A percentile compares a stretch with the other conserved stretches of the same genome.
These are phyloP conservation scores for Hemiscyllium ocellatum DNA, from an alignment of 2,113 vertebrate genomes.

Conservation along the genomic window DNA sequence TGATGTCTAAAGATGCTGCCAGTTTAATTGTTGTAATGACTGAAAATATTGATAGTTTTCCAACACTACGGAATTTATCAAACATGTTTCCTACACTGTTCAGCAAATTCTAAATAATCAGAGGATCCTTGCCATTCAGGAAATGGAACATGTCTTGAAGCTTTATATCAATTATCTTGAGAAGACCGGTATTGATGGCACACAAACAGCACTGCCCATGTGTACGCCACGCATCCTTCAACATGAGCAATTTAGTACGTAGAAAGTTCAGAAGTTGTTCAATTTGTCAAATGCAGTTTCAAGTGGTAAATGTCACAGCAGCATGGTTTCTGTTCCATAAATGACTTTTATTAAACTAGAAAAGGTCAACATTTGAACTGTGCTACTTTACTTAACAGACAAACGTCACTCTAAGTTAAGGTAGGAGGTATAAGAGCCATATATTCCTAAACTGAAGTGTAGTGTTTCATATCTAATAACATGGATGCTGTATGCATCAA, in stretches of 20 bases:
- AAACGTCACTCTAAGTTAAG: background rate
- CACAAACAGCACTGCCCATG: background rate
- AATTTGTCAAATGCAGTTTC: slow-evolving; percentile 21
- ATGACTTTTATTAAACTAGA: slow-evolving; percentile 20
- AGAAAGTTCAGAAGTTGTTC: background rate
- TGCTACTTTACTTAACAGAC: background rate
- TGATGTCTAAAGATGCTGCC: background rate
- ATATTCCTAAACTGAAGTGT: slow-evolving; percentile 1
- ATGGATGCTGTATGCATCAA: background rate
- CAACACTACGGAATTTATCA: background rate
- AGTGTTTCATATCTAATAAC: background rate
- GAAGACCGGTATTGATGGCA: background rate
- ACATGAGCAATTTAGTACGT: slow-evolving; percentile 10
- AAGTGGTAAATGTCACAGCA: slow-evolving; percentile 6
- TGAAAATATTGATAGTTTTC: background rate
- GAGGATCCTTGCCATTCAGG: background rate
- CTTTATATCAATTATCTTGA: background rate
- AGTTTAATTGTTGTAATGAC: background rate
- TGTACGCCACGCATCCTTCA: background rate
- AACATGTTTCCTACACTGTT: background rate
- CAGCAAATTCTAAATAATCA: background rate
- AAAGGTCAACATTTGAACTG: slow-evolving; percentile 24
- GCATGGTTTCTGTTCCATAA: background rate
- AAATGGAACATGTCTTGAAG: background rate
- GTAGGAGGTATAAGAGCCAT: background rate